These are phyloP conservation scores for Actinostola sp. DNA, from an alignment of 92 coral and sea anemone genomes.

Conservation along the genomic window DNA sequence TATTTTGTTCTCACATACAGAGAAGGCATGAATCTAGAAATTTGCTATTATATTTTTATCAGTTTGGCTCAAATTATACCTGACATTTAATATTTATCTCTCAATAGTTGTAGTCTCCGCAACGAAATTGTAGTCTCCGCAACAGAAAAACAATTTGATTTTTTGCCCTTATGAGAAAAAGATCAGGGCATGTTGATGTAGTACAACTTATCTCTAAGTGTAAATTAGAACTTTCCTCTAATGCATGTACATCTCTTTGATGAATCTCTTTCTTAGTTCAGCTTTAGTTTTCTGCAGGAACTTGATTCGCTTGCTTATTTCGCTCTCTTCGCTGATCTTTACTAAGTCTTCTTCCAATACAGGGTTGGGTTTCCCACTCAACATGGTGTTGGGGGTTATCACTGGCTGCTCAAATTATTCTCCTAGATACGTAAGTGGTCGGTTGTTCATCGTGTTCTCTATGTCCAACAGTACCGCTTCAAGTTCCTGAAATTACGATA, in stretches of 20 bases:
- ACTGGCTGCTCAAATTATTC: constrained; percentile 59
- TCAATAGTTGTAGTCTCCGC: no score
- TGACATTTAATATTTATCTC: no score
- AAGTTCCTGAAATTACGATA: constrained; percentile 42
- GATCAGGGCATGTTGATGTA: no score
- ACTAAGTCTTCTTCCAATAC: constrained; percentile 27
- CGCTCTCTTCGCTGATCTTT: constrained; percentile 27
- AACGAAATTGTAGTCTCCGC: no score
- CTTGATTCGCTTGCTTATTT: constrained; percentile 34
- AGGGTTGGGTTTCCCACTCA: constrained; percentile 28
- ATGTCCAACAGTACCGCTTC: constrained; percentile 51
- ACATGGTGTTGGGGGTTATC: constrained; percentile 56
- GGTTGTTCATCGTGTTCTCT: constrained; percentile 53
- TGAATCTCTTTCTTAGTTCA: constrained; percentile 32
- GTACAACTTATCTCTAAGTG: no score
- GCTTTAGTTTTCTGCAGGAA: constrained; percentile 40
- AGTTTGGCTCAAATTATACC: no score
- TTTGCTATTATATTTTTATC: no score
- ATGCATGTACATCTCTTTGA: constrained; percentile 51
- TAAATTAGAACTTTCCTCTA: constrained; percentile 54
- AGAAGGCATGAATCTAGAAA: no score
- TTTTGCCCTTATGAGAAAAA: no score
- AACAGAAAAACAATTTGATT: no score
- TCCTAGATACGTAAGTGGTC: constrained; percentile 60
- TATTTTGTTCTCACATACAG: no score